These are phyloP conservation scores for Dipodomys merriami DNA, from an alignment of 2,113 vertebrate species.

Conservation along the genomic window DNA sequence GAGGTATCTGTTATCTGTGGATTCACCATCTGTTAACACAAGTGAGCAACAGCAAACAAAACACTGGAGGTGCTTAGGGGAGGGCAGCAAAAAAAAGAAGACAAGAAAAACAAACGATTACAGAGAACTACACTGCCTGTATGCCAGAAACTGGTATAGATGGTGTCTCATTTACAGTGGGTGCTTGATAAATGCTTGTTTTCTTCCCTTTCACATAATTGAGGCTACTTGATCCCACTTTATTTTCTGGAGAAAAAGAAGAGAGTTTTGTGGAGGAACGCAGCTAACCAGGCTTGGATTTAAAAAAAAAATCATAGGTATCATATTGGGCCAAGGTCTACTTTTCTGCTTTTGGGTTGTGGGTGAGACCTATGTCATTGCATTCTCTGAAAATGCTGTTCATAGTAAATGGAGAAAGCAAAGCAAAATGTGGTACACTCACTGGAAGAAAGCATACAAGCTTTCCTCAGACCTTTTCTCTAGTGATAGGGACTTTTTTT, in stretches of 20 bases:
- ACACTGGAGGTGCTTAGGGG: not conserved
- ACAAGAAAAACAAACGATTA: not conserved
- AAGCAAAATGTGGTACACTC: not conserved
- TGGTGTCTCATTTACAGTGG: not conserved
- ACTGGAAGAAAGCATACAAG: not conserved
- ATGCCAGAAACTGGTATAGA: not conserved
- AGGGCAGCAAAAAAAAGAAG: not conserved
- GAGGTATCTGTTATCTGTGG: constrained; percentile 21
- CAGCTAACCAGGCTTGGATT: not conserved
- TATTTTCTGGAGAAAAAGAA: not conserved
- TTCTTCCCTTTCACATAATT: not conserved
- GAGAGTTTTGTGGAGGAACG: not conserved
- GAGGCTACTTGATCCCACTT: constrained; percentile 8
- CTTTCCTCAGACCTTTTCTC: not conserved
- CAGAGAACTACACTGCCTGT: not conserved
- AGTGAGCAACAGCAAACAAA: constrained; percentile 49
- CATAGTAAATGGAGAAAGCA: not conserved
- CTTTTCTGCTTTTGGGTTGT: not conserved
- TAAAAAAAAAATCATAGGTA: not conserved
- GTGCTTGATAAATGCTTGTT: not conserved
- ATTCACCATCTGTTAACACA: constrained; percentile 66
- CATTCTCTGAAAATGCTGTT: not conserved
- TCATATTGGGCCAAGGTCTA: not conserved
- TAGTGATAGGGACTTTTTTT: not conserved
- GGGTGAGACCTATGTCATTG: not conserved